A percentile compares a stretch with the other conserved stretches of the same genome.
Evolutionary conservation across 2,888 invertebrate species (phyloP).

Genomic region (Eustalomyia histrio): DNA sequence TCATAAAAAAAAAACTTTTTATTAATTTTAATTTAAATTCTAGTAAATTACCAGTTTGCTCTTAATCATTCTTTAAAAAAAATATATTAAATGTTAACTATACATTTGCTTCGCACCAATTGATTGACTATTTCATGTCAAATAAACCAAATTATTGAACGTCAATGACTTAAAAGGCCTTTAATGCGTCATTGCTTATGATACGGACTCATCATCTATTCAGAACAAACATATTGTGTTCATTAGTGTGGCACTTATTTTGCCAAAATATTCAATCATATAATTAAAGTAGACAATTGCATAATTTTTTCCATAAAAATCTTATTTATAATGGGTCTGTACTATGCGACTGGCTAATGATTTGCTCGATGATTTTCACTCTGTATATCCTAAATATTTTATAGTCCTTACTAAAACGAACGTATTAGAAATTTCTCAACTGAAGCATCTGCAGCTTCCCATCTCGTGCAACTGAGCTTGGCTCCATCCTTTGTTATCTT

Average conservation of each 20-base stretch:
- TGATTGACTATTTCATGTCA: conserved; percentile 44
- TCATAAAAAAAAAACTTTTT: background rate
- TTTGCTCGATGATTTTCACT: no score
- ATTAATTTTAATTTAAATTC: background rate
- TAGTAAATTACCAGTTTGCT: background rate
- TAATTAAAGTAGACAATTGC: no score
- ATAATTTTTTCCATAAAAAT: no score
- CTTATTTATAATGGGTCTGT: no score
- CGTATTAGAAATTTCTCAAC: no score
- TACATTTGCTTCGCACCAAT: background rate
- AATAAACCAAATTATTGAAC: conserved; percentile 24
- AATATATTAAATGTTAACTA: background rate
- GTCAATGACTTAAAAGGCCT: conserved; percentile 42
- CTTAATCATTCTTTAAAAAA: no score
- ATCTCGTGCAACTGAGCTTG: no score
- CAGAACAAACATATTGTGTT: background rate
- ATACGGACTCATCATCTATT: background rate
- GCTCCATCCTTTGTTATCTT: no score
- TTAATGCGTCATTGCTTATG: conserved; percentile 33
- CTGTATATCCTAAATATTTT: no score
- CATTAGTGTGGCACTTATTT: background rate
- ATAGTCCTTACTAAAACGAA: no score
- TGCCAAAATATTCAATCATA: background rate
- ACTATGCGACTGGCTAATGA: no score
- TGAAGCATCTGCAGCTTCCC: no score